Evolutionary conservation across 1,140 invertebrate species (phyloP).

Genomic region (Melipona quadrifasciata): DNA sequence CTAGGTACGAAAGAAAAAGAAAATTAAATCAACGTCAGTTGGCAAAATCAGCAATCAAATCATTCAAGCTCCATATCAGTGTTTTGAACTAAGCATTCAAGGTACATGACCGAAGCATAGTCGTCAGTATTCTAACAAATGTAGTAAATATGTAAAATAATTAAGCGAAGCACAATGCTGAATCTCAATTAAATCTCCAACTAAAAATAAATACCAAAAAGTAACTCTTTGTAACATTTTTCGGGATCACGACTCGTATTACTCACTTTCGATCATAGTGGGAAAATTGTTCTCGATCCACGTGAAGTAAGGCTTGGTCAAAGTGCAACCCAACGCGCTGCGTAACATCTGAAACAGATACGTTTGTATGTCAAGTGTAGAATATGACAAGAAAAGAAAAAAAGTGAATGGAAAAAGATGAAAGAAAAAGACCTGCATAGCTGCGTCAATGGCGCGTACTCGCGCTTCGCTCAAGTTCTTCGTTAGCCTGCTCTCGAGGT

Average conservation of each 20-base stretch:
- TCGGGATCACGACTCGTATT: no score
- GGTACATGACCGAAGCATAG: no score
- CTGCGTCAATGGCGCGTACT: constrained; percentile 45
- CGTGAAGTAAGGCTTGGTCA: constrained; percentile 69
- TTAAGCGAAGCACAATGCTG: no score
- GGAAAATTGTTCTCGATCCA: constrained; percentile 69
- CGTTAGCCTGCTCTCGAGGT: constrained; percentile 56
- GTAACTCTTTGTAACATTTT: no score
- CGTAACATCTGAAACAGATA: constrained; percentile 63
- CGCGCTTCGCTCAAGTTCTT: constrained; percentile 31
- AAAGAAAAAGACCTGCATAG: constrained; percentile 60
- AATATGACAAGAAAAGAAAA: background rate
- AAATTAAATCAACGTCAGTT: background rate
- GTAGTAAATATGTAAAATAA: no score
- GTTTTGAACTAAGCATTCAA: no score
- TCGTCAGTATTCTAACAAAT: no score
- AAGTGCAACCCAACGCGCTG: constrained; percentile 46
- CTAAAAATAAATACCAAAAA: background rate
- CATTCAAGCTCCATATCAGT: no score
- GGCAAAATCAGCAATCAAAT: no score
- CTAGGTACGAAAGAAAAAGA: constrained; percentile 25
- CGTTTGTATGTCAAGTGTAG: no score
- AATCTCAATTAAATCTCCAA: background rate
- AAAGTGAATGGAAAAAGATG: background rate
- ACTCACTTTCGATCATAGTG: constrained; percentile 59